phyloP scores from a whole-genome alignment of 1,140 invertebrate genomes.

The Drosophila nigromelanica region DNA sequence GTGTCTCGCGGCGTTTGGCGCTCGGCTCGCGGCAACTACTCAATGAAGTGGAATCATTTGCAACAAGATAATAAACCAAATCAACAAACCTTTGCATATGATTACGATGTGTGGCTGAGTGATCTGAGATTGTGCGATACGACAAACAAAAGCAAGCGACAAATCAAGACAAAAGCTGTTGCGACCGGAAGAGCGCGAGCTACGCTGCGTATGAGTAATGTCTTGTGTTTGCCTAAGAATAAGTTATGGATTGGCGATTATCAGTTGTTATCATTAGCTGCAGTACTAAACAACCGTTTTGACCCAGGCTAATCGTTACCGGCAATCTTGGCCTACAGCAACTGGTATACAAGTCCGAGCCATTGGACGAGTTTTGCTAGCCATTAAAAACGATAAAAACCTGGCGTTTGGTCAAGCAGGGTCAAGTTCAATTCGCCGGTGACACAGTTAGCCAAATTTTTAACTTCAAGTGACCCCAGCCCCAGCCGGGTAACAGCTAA shows the following conservation, averaged over 20 bases:
- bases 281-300: background rate
- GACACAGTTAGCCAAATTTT: conserved; percentile 66
- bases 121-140: background rate
- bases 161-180: conserved; percentile 35
- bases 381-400: background rate
- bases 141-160: conserved; percentile 48
- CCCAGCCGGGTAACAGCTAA: conserved; percentile 29
- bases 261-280: background rate
- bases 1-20: conserved; percentile 21
- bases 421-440: conserved; percentile 80
- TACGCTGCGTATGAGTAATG: conserved; percentile 63
- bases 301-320: conserved; percentile 25
- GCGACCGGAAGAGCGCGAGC: conserved; percentile 50
- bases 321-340: conserved; percentile 6
- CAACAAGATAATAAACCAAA: conserved; percentile 54
- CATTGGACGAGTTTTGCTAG: conserved; percentile 29
- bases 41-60: conserved; percentile 35
- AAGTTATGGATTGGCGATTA: conserved; percentile 29
- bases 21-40: conserved; percentile 6
- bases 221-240: conserved; percentile 14
- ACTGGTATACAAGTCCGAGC: background rate
- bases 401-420: conserved; percentile 25
- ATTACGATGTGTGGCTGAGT: conserved; percentile 43
- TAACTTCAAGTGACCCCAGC: conserved; percentile 66
- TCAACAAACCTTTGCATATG: conserved; percentile 56